Evolutionary conservation across 2,113 vertebrate genomes (phyloP).

Genomic region (Pseudorectes ferrugineus): DNA sequence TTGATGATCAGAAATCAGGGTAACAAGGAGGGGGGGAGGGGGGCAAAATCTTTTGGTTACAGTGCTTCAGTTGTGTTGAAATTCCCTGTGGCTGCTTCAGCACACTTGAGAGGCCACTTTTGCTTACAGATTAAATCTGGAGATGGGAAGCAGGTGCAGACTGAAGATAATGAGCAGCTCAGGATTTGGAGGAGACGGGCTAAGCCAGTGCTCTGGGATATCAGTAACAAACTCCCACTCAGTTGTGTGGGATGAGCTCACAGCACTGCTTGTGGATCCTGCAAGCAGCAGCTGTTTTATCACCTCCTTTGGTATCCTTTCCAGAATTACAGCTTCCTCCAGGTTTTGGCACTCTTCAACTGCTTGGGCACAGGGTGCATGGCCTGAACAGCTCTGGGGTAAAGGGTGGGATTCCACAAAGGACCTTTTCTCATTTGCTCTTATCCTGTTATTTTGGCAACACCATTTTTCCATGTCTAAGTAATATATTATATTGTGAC

Average conservation of each 20-base stretch:
- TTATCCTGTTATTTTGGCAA: not conserved
- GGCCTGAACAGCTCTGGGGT: not conserved
- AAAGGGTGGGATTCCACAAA: not conserved
- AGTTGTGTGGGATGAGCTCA: not conserved
- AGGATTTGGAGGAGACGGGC: not conserved
- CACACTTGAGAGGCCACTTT: not conserved
- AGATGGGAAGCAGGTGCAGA: constrained; percentile 39
- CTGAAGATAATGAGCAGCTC: constrained; percentile 7
- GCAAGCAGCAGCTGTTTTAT: constrained; percentile 39
- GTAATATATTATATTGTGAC: not conserved
- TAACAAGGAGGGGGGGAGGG: not conserved
- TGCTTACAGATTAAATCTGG: constrained; percentile 3
- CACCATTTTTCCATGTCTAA: not conserved
- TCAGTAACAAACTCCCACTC: constrained; percentile 37
- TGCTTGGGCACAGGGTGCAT: not conserved
- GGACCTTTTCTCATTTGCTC: not conserved
- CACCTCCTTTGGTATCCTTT: not conserved
- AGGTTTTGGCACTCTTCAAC: not conserved
- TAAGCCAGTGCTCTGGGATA: not conserved
- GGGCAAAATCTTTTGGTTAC: not conserved
- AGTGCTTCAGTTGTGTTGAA: not conserved
- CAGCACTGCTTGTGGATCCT: not conserved
- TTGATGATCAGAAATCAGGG: not conserved
- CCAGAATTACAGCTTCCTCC: constrained; percentile 34
- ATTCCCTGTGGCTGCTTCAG: not conserved